These are phyloP conservation scores for Beris morrisii DNA, from an alignment of 2,888 invertebrate species.

Conservation along the genomic window DNA sequence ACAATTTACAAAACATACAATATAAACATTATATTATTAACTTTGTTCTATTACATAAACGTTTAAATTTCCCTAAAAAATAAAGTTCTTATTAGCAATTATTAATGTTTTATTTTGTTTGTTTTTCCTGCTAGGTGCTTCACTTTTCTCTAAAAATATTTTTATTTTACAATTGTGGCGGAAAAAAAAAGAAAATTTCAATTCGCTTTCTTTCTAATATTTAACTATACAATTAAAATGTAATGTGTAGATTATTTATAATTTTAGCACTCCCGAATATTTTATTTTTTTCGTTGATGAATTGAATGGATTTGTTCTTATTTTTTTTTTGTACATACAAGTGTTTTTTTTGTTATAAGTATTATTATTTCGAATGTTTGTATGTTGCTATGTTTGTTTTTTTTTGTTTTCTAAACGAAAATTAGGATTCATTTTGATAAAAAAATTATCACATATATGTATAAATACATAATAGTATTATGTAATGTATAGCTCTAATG, in stretches of 20 bases:
- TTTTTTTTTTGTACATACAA: background rate
- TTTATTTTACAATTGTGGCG: background rate
- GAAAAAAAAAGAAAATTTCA: too few species aligned
- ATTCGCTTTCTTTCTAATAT: background rate
- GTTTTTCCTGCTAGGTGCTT: background rate
- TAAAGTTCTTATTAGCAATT: background rate
- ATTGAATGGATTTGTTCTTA: slow-evolving; percentile 1
- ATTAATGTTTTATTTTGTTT: background rate
- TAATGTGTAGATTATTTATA: slow-evolving; percentile 13
- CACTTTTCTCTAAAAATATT: slow-evolving; percentile 4
- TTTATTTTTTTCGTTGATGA: slow-evolving; percentile 2
- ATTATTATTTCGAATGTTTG: slow-evolving; percentile 2
- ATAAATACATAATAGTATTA: slow-evolving; percentile 33
- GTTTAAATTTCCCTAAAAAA: background rate
- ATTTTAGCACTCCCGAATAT: slow-evolving; percentile 21
- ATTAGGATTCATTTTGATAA: slow-evolving; percentile 35
- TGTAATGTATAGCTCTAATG: slow-evolving; percentile 18
- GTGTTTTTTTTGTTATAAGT: slow-evolving; percentile 14
- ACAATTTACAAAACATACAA: too few species aligned
- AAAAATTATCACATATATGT: slow-evolving; percentile 40
- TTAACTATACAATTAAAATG: background rate
- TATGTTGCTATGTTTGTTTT: slow-evolving; percentile 12
- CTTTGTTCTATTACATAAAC: background rate
- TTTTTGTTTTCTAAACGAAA: slow-evolving; percentile 24
- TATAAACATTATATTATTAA: too few species aligned